Conservation (phyloP, 1,140 invertebrate genomes). For the Nylanderia fulva region DNA sequence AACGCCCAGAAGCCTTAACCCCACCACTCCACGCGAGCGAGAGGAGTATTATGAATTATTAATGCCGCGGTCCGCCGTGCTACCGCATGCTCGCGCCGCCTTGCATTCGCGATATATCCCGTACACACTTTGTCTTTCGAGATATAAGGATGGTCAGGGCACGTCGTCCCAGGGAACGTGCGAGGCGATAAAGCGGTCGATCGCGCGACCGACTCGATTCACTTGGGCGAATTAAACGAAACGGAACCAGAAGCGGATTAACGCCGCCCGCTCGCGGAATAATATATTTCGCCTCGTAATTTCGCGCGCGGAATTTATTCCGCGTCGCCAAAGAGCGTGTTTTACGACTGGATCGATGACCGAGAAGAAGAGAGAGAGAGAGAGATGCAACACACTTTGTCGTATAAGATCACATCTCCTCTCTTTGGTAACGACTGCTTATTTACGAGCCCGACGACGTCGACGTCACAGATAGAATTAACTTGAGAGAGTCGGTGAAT, state of each 20-base stretch:
- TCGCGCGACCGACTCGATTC: slow-evolving; percentile 31
- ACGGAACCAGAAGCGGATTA: slow-evolving; percentile 38
- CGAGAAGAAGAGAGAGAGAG: not conserved
- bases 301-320: slow-evolving; percentile 18
- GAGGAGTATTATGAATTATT: slow-evolving; percentile 77
- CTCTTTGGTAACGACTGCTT: slow-evolving; percentile 35
- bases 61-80: slow-evolving; percentile 59
- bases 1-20: slow-evolving; percentile 70
- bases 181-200: slow-evolving; percentile 63
- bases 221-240: slow-evolving; percentile 64
- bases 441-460: slow-evolving; percentile 31
- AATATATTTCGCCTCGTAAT: slow-evolving; percentile 27
- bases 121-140: slow-evolving; percentile 69
- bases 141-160: slow-evolving; percentile 69
- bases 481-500: slow-evolving; percentile 26
- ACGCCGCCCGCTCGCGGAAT: not conserved
- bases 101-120: slow-evolving; percentile 70
- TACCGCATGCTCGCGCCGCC: slow-evolving; percentile 66
- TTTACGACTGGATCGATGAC: slow-evolving; percentile 40
- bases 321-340: not conserved
- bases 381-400: not conserved
- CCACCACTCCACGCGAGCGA: slow-evolving; percentile 39
- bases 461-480: slow-evolving; percentile 34
- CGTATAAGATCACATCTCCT: slow-evolving; percentile 30
- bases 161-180: slow-evolving; percentile 50